Percentiles rank a stretch among this genome's conserved stretches.
phyloP scores from a whole-genome alignment of 2,113 vertebrate species.

The Epinephelus lanceolatus region DNA sequence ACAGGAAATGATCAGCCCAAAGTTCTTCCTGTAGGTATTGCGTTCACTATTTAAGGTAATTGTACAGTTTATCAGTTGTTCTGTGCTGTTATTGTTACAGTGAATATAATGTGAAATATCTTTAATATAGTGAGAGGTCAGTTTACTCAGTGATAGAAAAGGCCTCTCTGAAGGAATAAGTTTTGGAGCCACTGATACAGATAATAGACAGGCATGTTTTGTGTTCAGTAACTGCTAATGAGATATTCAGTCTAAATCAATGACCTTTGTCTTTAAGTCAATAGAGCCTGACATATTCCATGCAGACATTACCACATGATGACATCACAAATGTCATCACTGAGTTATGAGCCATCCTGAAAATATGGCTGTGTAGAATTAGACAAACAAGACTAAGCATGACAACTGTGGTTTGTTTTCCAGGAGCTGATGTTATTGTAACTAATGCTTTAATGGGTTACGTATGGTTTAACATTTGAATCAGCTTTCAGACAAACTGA shows the following conservation, averaged over 20 bases:
- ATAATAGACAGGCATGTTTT: not conserved
- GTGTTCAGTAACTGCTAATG: not conserved
- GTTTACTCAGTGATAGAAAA: no score
- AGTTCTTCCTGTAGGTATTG: no score
- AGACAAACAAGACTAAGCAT: not conserved
- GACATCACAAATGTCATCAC: not conserved
- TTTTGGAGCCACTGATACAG: no score
- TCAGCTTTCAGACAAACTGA: conserved; percentile 36
- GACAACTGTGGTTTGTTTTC: not conserved
- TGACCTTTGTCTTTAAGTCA: not conserved
- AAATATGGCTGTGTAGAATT: not conserved
- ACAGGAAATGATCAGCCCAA: no score
- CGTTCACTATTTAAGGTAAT: no score
- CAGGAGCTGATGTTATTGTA: not conserved
- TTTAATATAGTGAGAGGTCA: no score
- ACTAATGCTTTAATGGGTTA: not conserved
- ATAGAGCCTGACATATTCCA: not conserved
- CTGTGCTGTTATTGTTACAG: no score
- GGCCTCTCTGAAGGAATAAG: no score
- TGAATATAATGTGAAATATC: no score
- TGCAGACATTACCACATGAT: not conserved
- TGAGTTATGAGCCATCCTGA: not conserved
- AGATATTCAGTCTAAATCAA: not conserved
- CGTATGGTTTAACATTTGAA: not conserved
- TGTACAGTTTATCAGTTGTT: no score